Conservation (phyloP, 2,797 vertebrate species). For the Poeciliopsis presidionis region DNA sequence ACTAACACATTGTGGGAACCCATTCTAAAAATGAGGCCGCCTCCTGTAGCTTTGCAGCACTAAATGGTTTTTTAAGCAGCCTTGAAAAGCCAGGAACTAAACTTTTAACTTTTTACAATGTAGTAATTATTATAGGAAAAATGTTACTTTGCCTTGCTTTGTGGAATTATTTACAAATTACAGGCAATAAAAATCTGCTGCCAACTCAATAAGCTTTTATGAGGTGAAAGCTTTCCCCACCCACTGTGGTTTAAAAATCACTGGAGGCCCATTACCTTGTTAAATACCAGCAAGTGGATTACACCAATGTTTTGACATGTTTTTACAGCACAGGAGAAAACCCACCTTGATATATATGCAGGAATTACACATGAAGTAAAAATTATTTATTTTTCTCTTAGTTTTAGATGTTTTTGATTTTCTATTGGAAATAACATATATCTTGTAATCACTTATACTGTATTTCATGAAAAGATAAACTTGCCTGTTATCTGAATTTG, state of each 20-base stretch:
- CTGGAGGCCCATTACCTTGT: slow-evolving; percentile 41
- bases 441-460: neutral
- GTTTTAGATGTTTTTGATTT: neutral
- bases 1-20: neutral
- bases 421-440: neutral
- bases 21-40: neutral
- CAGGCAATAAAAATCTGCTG: slow-evolving; percentile 20
- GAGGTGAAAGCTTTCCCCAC: slow-evolving; percentile 33
- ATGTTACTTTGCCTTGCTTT: slow-evolving; percentile 11
- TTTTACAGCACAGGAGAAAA: slow-evolving; percentile 32
- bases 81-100: neutral
- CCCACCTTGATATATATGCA: slow-evolving; percentile 14
- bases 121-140: slow-evolving; percentile 15
- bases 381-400: slow-evolving; percentile 6
- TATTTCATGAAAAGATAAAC: neutral
- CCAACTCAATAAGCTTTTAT: slow-evolving; percentile 24
- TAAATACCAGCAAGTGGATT: slow-evolving; percentile 41
- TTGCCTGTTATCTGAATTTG: neutral
- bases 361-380: slow-evolving; percentile 27
- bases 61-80: neutral
- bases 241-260: slow-evolving; percentile 39
- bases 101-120: neutral
- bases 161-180: slow-evolving; percentile 23
- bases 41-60: neutral
- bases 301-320: slow-evolving; percentile 33